Conservation (phyloP, 2,797 vertebrate genomes). For the Falco berigora region DNA sequence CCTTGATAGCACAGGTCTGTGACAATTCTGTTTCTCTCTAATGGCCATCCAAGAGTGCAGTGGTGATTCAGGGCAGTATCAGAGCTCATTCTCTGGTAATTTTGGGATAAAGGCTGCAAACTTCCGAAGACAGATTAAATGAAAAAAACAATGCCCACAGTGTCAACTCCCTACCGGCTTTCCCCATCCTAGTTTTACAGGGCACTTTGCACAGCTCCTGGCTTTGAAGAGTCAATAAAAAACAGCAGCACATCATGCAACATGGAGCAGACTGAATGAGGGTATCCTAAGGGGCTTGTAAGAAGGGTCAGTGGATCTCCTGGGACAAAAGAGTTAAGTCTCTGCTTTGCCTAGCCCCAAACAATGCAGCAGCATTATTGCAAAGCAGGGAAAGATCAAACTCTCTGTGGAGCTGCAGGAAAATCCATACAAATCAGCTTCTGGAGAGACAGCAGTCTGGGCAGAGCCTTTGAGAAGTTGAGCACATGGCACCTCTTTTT, state of each 20-base stretch:
- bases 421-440: not conserved
- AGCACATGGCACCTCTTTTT: not conserved
- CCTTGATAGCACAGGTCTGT: not conserved
- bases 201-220: not conserved
- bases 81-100: not conserved
- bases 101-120: not conserved
- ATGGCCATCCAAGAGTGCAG: not conserved
- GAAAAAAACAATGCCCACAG: rapidly evolving
- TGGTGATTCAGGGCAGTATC: not conserved
- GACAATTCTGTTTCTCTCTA: not conserved
- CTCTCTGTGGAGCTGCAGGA: not conserved
- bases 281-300: not conserved
- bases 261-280: rapidly evolving
- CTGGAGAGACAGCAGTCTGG: not conserved
- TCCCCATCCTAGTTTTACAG: not conserved
- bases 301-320: not conserved
- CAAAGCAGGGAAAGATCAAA: not conserved
- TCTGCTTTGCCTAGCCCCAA: not conserved
- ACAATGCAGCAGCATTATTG: not conserved
- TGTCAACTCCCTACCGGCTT: not conserved
- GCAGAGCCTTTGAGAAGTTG: not conserved
- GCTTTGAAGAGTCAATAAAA: rapidly evolving
- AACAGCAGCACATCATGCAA: not conserved
- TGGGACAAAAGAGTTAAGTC: not conserved
- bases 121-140: not conserved